A percentile compares a stretch with the other conserved stretches of the same genome.
These are phyloP conservation scores for Nestor notabilis DNA, from an alignment of 2,113 vertebrate genomes.

Conservation along the genomic window DNA sequence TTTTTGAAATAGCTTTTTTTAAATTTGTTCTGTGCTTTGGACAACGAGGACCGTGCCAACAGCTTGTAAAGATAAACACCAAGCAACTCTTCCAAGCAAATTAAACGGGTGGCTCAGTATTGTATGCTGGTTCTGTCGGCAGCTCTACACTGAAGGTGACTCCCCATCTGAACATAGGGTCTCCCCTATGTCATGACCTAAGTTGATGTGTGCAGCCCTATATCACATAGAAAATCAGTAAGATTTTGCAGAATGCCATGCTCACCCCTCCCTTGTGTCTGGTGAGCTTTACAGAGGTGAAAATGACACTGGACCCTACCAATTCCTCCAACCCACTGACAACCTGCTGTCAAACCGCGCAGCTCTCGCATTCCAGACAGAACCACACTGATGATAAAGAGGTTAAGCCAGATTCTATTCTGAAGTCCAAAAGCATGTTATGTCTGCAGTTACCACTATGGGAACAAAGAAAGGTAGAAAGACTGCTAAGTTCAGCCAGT, in stretches of 20 bases:
- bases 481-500: not conserved
- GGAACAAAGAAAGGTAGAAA: not conserved
- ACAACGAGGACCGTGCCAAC: accelerated
- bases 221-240: not conserved
- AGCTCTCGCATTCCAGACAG: not conserved
- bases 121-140: not conserved
- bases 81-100: not conserved
- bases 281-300: not conserved
- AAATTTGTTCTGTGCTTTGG: not conserved
- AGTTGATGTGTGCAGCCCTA: accelerated
- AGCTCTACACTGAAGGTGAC: not conserved
- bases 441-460: not conserved
- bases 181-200: not conserved
- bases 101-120: not conserved
- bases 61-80: not conserved
- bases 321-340: not conserved
- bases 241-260: accelerated
- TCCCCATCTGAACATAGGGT: not conserved
- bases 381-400: accelerated
- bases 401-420: not conserved
- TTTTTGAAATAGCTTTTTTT: not conserved
- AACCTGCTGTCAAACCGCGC: not conserved
- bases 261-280: not conserved
- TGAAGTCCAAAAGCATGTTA: not conserved
- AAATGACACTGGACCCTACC: accelerated